phyloP scores from a whole-genome alignment of 64 coral and sea anemone genomes.

The Hydrozoanthus tunicans region DNA sequence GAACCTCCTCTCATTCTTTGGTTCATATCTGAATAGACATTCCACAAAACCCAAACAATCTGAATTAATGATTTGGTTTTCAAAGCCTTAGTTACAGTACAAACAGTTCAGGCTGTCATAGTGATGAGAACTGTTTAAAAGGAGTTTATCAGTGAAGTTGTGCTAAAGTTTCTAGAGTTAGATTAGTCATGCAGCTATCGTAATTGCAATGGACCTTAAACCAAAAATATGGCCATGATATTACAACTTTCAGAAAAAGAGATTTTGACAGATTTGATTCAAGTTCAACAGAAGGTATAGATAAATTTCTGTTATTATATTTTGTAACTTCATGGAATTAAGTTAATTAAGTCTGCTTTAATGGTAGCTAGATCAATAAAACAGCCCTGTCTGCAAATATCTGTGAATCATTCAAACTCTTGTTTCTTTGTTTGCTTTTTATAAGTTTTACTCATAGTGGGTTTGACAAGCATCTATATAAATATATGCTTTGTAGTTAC shows the following conservation, averaged over 20 bases:
- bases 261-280: slow-evolving; percentile 84
- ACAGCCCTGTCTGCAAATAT: too few species aligned
- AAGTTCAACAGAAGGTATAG: slow-evolving; percentile 88
- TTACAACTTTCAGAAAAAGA: slow-evolving; percentile 94
- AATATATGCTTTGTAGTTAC: too few species aligned
- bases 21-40: not conserved
- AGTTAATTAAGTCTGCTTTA: too few species aligned
- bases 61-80: not conserved
- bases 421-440: too few species aligned
- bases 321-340: too few species aligned
- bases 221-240: slow-evolving; percentile 81
- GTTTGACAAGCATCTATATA: too few species aligned
- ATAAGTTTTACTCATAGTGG: too few species aligned
- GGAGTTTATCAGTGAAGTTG: not conserved
- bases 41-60: not conserved
- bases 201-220: slow-evolving; percentile 51
- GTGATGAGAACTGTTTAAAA: not conserved
- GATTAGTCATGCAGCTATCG: not conserved
- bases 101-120: slow-evolving; percentile 13
- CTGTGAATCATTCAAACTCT: too few species aligned
- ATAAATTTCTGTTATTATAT: not conserved
- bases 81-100: slow-evolving; percentile 2
- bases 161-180: not conserved
- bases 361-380: too few species aligned
- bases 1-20: not conserved